phyloP scores from a whole-genome alignment of 2,888 invertebrate genomes.

The Tipula vernalis region DNA sequence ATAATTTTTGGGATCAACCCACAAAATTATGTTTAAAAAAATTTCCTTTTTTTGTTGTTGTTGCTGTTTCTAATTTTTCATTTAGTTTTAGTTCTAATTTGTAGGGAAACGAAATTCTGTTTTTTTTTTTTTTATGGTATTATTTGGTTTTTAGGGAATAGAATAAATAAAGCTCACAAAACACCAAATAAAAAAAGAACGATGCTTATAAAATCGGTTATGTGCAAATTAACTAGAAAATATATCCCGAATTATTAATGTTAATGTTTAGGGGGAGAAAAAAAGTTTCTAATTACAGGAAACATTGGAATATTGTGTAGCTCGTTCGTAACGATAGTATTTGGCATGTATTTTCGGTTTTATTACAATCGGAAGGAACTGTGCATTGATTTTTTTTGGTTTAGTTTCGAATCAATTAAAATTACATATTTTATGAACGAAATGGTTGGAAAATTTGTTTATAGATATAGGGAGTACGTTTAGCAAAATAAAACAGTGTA shows the following conservation, averaged over 20 bases:
- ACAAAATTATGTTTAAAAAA: neutral
- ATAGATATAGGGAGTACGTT: neutral
- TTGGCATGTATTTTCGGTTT: neutral
- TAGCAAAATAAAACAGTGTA: too few species aligned
- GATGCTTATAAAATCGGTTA: neutral
- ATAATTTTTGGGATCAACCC: neutral
- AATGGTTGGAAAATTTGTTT: neutral
- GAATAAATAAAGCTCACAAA: neutral
- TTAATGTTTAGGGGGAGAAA: neutral
- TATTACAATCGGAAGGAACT: neutral
- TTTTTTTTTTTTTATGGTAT: neutral
- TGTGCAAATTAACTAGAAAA: neutral
- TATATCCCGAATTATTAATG: neutral
- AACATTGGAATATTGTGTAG: neutral
- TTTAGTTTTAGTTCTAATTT: neutral
- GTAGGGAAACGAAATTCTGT: neutral
- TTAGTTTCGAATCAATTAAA: neutral
- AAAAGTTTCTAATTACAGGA: neutral
- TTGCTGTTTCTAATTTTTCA: neutral
- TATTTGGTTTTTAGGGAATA: neutral
- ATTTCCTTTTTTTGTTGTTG: neutral
- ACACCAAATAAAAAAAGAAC: neutral
- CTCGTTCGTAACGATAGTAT: neutral
- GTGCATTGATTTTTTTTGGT: neutral
- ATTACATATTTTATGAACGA: neutral